These are phyloP conservation scores for Aphidius gifuensis DNA, from an alignment of 1,140 invertebrate species.

Conservation along the genomic window DNA sequence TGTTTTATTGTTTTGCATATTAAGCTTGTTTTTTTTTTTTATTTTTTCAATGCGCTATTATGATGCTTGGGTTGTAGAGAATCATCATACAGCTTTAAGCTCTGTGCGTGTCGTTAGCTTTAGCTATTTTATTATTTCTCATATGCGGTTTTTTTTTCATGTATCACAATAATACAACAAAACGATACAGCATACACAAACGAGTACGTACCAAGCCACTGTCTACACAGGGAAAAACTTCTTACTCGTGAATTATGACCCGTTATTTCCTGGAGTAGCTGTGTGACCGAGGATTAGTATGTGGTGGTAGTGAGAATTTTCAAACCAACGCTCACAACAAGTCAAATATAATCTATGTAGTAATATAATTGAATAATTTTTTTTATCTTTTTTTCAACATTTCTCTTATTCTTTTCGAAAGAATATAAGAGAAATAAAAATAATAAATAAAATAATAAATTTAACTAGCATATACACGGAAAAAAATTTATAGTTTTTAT, in stretches of 20 bases:
- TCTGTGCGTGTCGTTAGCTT: constrained; percentile 8
- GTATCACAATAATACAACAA: neutral
- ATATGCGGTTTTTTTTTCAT: neutral
- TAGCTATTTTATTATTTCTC: neutral
- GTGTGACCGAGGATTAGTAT: constrained; percentile 25
- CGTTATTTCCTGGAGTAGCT: constrained; percentile 24
- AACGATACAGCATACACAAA: neutral
- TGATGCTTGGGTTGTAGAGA: neutral
- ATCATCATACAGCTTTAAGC: neutral
- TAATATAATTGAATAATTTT: constrained; percentile 15
- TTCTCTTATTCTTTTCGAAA: neutral
- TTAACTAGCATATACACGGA: too few relatives aligned
- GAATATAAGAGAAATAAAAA: too few relatives aligned
- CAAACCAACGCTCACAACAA: constrained; percentile 3
- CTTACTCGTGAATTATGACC: constrained; percentile 40
- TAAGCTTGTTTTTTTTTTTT: too few relatives aligned
- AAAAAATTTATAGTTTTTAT: too few relatives aligned
- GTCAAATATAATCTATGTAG: constrained; percentile 13
- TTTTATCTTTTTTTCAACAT: neutral
- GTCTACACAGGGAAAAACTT: constrained; percentile 24
- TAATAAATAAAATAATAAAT: too few relatives aligned
- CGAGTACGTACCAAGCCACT: constrained; percentile 1
- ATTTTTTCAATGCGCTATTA: too few relatives aligned
- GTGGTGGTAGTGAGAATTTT: constrained; percentile 13
- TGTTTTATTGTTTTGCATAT: too few relatives aligned